Evolutionary conservation across 2,888 invertebrate genomes (phyloP).

Genomic region (Gymnosoma rotundatum): DNA sequence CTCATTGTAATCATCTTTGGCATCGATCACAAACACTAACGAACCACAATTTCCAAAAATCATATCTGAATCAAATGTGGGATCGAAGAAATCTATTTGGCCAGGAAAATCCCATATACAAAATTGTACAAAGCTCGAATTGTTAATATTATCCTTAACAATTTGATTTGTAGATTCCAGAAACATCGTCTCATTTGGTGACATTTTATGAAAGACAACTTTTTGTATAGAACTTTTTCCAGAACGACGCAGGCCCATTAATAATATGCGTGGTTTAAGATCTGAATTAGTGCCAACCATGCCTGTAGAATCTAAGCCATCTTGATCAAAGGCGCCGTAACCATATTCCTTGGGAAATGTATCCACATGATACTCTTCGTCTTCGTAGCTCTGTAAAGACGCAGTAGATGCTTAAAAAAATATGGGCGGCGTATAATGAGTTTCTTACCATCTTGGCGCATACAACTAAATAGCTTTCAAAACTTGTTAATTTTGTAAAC

Average conservation of each 20-base stretch:
- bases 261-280: slow-evolving; percentile 93
- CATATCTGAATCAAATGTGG: slow-evolving; percentile 96
- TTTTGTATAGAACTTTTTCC: slow-evolving; percentile 99
- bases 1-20: slow-evolving; percentile 99
- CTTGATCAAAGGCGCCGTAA: slow-evolving; percentile 93
- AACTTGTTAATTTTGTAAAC: slow-evolving; percentile 17
- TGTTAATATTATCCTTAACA: slow-evolving; percentile 98
- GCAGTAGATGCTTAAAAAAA: slow-evolving; percentile 29
- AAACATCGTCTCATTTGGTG: slow-evolving; percentile 99
- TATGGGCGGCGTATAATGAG: slow-evolving; percentile 22
- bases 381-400: slow-evolving; percentile 83
- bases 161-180: slow-evolving; percentile 99
- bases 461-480: background rate
- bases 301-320: slow-evolving; percentile 80
- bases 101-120: slow-evolving; percentile 99
- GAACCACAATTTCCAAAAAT: slow-evolving; percentile 99
- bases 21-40: slow-evolving; percentile 98
- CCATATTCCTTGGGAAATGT: slow-evolving; percentile 96
- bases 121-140: slow-evolving; percentile 98
- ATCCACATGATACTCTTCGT: slow-evolving; percentile 85
- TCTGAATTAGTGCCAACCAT: slow-evolving; percentile 80
- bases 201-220: slow-evolving; percentile 99
- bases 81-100: slow-evolving; percentile 98
- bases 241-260: slow-evolving; percentile 97
- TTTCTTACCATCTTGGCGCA: slow-evolving; percentile 41